phyloP scores from a whole-genome alignment of 1,140 invertebrate genomes.

The Akabosia matsudoensis region DNA sequence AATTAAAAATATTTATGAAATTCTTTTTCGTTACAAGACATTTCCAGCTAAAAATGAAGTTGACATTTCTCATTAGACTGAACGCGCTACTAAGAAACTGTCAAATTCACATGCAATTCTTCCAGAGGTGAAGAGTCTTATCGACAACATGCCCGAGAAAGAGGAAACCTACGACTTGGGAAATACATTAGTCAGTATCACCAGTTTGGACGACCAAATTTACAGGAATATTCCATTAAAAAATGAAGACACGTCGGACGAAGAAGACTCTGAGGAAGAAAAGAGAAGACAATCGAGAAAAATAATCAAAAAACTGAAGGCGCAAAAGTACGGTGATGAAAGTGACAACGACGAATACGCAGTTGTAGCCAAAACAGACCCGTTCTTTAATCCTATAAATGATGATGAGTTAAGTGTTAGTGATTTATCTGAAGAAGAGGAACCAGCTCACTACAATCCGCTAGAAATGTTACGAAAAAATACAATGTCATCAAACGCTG shows the following conservation, averaged over 20 bases:
- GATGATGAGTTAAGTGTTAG: conserved; percentile 5
- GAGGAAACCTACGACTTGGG: conserved; percentile 33
- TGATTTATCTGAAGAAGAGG: conserved; percentile 1
- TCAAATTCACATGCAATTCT: conserved; percentile 42
- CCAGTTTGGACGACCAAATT: conserved; percentile 34
- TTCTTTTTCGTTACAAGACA: neutral
- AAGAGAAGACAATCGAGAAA: neutral
- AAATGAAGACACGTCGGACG: neutral
- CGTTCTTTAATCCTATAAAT: conserved; percentile 7
- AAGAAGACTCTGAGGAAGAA: conserved; percentile 19
- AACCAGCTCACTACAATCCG: neutral
- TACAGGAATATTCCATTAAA: conserved; percentile 18
- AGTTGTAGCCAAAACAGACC: neutral
- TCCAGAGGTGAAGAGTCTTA: conserved; percentile 37
- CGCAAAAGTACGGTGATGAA: neutral
- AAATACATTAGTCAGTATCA: conserved; percentile 37
- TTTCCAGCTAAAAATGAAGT: neutral
- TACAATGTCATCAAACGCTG: neutral
- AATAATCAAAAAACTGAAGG: neutral
- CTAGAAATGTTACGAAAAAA: conserved; percentile 13
- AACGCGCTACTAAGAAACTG: conserved; percentile 25
- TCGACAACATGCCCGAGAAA: conserved; percentile 14
- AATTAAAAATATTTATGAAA: conserved; percentile 3
- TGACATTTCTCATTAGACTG: conserved; percentile 34
- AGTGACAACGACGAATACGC: neutral